These are phyloP conservation scores for Catocala nupta DNA, from an alignment of 2,888 invertebrate species.

Conservation along the genomic window DNA sequence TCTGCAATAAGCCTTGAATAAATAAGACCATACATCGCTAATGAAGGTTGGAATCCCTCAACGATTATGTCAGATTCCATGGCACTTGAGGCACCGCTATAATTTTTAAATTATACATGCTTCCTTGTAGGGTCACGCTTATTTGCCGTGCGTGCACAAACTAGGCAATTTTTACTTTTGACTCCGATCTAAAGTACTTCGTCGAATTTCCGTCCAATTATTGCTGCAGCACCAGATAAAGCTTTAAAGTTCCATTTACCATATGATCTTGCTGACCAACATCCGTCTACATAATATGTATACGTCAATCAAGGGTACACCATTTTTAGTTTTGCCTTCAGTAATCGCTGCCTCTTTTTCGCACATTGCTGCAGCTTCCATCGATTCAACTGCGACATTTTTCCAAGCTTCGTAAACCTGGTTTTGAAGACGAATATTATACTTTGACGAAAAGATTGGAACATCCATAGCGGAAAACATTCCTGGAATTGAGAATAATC, in stretches of 20 bases:
- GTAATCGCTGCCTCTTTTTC: conserved; percentile 27
- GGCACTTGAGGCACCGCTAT: conserved; percentile 15
- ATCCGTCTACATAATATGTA: conserved; percentile 26
- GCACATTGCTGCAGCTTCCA: conserved; percentile 27
- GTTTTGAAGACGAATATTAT: conserved; percentile 14
- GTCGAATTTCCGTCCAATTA: conserved; percentile 24
- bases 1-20: conserved; percentile 12
- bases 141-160: too few species aligned
- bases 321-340: conserved; percentile 31
- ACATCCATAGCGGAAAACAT: conserved; percentile 18
- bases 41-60: conserved; percentile 4
- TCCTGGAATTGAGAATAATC: conserved; percentile 21
- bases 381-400: conserved; percentile 22
- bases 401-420: conserved; percentile 25
- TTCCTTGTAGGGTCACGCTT: too few species aligned
- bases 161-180: conserved; percentile 16
- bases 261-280: conserved; percentile 34
- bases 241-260: conserved; percentile 32
- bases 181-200: conserved; percentile 31
- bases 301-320: conserved; percentile 27
- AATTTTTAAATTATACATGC: too few species aligned
- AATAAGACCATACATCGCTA: conserved; percentile 13
- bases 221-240: conserved; percentile 38
- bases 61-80: conserved; percentile 21
- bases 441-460: conserved; percentile 18